These are phyloP conservation scores for Cygnus atratus DNA, from an alignment of 2,113 vertebrate species.

Conservation along the genomic window DNA sequence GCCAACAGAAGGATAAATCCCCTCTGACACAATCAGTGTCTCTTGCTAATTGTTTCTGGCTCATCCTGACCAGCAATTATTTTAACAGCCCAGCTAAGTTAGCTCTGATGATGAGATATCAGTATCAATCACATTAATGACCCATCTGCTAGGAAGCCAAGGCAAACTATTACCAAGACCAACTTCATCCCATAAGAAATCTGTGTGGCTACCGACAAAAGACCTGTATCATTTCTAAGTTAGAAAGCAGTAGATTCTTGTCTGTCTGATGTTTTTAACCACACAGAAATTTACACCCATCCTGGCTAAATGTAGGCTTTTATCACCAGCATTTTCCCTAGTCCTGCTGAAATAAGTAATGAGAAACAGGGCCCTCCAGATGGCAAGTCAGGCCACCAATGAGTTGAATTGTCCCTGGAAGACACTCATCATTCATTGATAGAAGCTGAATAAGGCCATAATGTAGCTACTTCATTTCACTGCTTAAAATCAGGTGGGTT, in stretches of 20 bases:
- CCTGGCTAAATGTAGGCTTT: neutral
- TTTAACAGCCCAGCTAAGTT: slow-evolving; percentile 30
- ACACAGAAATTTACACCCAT: neutral
- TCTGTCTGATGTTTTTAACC: neutral
- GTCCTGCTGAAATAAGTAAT: neutral
- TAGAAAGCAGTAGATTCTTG: neutral
- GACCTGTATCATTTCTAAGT: neutral
- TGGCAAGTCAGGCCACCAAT: neutral
- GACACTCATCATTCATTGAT: neutral
- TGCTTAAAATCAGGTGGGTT: slow-evolving; percentile 4
- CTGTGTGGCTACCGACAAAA: neutral
- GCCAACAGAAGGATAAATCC: neutral
- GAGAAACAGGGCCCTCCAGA: neutral
- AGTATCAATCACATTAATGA: slow-evolving; percentile 48
- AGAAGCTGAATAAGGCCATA: neutral
- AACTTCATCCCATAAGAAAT: neutral
- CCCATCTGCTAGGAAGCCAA: slow-evolving; percentile 26
- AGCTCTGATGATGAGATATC: slow-evolving; percentile 2
- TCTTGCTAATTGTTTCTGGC: slow-evolving; percentile 49
- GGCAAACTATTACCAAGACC: neutral
- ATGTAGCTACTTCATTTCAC: neutral
- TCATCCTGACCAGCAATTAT: slow-evolving; percentile 22
- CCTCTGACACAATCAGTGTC: neutral
- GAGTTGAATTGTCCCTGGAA: neutral
- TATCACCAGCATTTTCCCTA: neutral